These are phyloP conservation scores for Lysandra bellargus DNA, from an alignment of 2,888 invertebrate genomes.

Conservation along the genomic window DNA sequence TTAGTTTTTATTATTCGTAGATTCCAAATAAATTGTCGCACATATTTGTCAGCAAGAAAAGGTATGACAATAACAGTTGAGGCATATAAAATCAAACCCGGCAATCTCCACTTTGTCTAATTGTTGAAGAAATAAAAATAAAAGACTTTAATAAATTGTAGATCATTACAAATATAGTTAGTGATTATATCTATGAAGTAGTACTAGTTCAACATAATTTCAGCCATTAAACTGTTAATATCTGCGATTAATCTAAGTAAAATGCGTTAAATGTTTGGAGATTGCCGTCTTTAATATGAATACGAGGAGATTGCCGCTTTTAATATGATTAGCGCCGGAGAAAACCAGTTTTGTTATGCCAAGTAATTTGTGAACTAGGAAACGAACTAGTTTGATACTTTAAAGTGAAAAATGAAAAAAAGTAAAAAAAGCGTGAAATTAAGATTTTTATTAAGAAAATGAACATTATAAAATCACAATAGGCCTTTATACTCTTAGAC, in stretches of 20 bases:
- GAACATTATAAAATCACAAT: not conserved
- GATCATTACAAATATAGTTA: not conserved
- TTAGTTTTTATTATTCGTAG: no score
- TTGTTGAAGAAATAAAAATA: constrained; percentile 3
- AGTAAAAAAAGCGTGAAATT: not conserved
- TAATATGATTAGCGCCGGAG: constrained; percentile 5
- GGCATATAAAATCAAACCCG: constrained; percentile 1
- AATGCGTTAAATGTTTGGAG: not conserved
- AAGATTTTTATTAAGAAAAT: constrained; percentile 1
- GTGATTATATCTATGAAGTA: constrained; percentile 1
- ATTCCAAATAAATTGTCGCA: no score
- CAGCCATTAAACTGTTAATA: not conserved
- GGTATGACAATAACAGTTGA: no score
- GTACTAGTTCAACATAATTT: not conserved
- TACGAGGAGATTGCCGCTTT: constrained; percentile 8
- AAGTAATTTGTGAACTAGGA: constrained; percentile 8
- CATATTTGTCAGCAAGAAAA: no score
- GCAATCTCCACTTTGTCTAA: not conserved
- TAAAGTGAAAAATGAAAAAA: not conserved
- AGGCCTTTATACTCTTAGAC: not conserved
- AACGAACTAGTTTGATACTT: constrained; percentile 8
- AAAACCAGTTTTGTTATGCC: constrained; percentile 8
- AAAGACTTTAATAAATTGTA: not conserved
- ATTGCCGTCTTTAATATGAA: constrained; percentile 8
- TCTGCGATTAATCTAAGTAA: not conserved